A percentile compares a stretch with the other conserved stretches of the same genome.
These are phyloP conservation scores for Cinclus mexicanus DNA, from an alignment of 2,113 vertebrate species.

Conservation along the genomic window DNA sequence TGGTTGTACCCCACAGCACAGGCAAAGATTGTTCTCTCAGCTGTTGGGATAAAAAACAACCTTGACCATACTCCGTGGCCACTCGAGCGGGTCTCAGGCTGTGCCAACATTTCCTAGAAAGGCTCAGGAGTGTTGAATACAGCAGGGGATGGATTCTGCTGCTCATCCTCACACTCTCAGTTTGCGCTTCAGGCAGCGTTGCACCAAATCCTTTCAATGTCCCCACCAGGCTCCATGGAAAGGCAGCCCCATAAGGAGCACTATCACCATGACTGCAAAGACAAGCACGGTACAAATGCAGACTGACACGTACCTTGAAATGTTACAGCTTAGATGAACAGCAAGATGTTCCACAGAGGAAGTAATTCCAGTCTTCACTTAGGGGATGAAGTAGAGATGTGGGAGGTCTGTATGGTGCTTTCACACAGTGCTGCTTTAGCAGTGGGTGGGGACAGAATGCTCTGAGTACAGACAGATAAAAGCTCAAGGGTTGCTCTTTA, in stretches of 20 bases:
- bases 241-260: not conserved
- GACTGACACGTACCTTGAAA: not conserved
- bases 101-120: not conserved
- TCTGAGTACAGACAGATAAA: not conserved
- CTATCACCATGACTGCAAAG: not conserved
- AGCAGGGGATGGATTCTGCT: not conserved
- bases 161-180: not conserved
- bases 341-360: not conserved
- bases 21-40: not conserved
- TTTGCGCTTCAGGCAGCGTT: not conserved
- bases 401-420: rapidly evolving
- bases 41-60: not conserved
- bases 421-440: not conserved
- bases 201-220: not conserved
- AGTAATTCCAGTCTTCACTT: not conserved
- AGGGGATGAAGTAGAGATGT: not conserved
- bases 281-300: not conserved
- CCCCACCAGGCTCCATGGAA: not conserved
- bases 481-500: not conserved
- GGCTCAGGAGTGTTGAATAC: not conserved
- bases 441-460: not conserved
- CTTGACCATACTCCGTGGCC: not conserved
- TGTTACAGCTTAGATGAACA: not conserved
- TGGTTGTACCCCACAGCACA: too few relatives aligned
- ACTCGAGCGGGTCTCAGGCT: not conserved